phyloP scores from a whole-genome alignment of 1,140 invertebrate species.

The Ceratina calcarata region DNA sequence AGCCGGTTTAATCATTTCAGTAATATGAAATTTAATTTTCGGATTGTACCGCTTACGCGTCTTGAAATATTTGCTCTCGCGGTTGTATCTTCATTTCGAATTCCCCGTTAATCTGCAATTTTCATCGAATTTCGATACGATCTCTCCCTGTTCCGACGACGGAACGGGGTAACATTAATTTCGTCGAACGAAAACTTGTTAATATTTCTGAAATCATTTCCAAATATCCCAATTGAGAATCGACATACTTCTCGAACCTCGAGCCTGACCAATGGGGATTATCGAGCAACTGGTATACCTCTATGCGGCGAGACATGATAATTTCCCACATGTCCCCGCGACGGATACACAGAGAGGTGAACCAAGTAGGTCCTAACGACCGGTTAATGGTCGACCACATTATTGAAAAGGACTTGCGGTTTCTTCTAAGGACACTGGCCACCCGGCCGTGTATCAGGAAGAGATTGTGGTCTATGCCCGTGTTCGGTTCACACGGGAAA shows the following conservation, averaged over 20 bases:
- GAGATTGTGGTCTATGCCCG: conserved; percentile 56
- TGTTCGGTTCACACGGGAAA: conserved; percentile 49
- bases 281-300: neutral
- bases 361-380: conserved; percentile 27
- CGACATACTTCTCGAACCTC: no score
- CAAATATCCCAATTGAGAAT: neutral
- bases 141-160: neutral
- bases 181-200: neutral
- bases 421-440: conserved; percentile 56
- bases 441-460: conserved; percentile 49
- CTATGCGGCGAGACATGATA: neutral
- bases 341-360: neutral
- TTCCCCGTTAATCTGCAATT: conserved; percentile 38
- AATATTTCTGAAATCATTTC: neutral
- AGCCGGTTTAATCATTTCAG: conserved; percentile 39
- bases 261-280: no score
- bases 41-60: conserved; percentile 33
- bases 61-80: conserved; percentile 41
- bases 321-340: conserved; percentile 1
- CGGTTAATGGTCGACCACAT: conserved; percentile 55
- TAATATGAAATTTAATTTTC: conserved; percentile 48
- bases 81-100: conserved; percentile 31
- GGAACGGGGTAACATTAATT: neutral
- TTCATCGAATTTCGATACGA: neutral
- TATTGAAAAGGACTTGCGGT: conserved; percentile 64